Base-by-base conservation (phyloP, 2,888 invertebrate species). In the Aphodius granarius region DNA sequence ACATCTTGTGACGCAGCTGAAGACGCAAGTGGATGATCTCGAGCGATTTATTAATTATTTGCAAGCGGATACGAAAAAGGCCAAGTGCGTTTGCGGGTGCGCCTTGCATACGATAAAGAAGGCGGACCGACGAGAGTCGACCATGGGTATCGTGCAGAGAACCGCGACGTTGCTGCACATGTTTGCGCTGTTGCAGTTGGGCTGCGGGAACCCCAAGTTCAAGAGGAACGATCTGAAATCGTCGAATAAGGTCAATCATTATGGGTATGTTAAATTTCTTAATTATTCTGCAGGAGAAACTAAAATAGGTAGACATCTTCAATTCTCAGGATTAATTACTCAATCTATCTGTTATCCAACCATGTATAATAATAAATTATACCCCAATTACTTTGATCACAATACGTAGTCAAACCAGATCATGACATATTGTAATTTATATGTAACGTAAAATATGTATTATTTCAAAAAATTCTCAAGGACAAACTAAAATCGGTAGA, bases 11-110 rank as follows among this genome's bases (percentile, higher is more conserved):
- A 91, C 91, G 68, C 99, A 99, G 87, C 89, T 99, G 18, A 98
- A 98, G 87, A 96, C 97, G 0, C 99, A 99, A 88, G 97, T 99
- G 74, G 93, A 94, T 66, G 99, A 99, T 87, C 91, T 99, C 87
- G 99, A 99, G 86, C 92, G 98, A 80, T 99, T 99, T 85, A 98
- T 99, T 81, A 93, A 95, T 81, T 94, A 98, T 84, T 90, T 99
- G 83, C 99, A 99, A 90, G 94, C 94, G 80, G 94, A 94, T 82
- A 87, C 89, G 0, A 92, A 90, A 78, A 85, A 87, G 1, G 80
- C 84, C 5, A 86, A 85, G 78, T 87, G 87, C 80, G 83, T 85
- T 16, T 90, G 90, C 80, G 89, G 89, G 0, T 68, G 68, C 15
- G 81, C 88, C 43, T 88, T 88, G 82, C 88, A 85, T 81, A 86